phyloP scores from a whole-genome alignment of 1,140 invertebrate species.

The Drosophila asahinai region DNA sequence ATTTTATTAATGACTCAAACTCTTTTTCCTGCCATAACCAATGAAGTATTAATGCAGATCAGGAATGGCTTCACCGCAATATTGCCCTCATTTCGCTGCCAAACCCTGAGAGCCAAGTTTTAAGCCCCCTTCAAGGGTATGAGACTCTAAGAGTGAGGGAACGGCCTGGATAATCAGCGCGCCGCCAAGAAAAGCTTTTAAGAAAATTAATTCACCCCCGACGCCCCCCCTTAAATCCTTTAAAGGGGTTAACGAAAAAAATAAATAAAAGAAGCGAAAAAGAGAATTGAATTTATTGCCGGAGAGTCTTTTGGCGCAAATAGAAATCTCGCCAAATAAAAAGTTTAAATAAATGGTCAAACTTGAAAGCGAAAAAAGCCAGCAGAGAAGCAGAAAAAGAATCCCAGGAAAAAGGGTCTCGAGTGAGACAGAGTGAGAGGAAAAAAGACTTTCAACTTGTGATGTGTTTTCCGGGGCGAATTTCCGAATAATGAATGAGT shows the following conservation, averaged over 20 bases:
- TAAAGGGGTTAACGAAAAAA: conserved; percentile 64
- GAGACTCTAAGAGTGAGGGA: not conserved
- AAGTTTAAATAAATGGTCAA: conserved; percentile 81
- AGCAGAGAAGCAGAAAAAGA: conserved; percentile 12
- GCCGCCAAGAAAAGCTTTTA: conserved; percentile 81
- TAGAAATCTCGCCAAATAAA: conserved; percentile 70
- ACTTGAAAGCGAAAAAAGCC: conserved; percentile 70
- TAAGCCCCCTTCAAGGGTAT: conserved; percentile 8
- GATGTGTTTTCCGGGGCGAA: conserved; percentile 20
- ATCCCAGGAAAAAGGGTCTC: conserved; percentile 27
- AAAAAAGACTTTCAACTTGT: conserved; percentile 32
- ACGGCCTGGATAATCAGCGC: conserved; percentile 74
- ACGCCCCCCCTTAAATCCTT: conserved; percentile 28
- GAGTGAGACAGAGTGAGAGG: conserved; percentile 2
- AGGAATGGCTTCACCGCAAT: not conserved
- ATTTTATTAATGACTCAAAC: too few relatives aligned
- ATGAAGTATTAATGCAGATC: conserved; percentile 1
- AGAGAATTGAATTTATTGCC: conserved; percentile 69
- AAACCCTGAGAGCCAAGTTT: not conserved
- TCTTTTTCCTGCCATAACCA: not conserved
- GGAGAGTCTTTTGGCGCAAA: conserved; percentile 59
- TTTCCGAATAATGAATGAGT: conserved; percentile 67
- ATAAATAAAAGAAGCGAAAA: conserved; percentile 44
- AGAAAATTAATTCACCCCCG: conserved; percentile 80
- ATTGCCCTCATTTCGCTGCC: not conserved